Conservation (phyloP, 2,797 vertebrate species). For the Heliangelus exortis region DNA sequence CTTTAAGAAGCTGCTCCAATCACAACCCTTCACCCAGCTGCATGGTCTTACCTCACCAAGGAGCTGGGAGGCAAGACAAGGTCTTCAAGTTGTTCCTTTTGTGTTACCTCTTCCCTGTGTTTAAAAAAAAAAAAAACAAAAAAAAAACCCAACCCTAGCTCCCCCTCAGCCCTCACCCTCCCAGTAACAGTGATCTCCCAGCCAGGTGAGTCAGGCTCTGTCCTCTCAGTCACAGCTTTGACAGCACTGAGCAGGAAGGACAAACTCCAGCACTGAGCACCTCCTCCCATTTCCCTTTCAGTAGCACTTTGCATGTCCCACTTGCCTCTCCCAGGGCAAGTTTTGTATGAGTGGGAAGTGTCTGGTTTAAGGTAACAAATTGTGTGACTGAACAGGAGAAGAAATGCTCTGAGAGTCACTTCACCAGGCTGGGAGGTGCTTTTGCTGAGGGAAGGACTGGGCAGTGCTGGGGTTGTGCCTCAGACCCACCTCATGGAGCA, state of each 20-base stretch:
- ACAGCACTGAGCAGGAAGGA: not conserved
- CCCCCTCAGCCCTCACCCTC: too few relatives aligned
- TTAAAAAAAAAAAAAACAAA: not conserved
- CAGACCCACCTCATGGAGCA: not conserved
- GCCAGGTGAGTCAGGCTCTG: not conserved
- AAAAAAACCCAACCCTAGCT: not conserved
- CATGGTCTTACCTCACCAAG: not conserved
- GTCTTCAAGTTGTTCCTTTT: not conserved
- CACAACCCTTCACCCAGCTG: not conserved
- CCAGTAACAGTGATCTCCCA: not conserved
- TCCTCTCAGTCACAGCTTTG: not conserved
- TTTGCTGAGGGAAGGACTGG: fast-evolving
- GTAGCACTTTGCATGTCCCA: not conserved
- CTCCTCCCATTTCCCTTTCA: not conserved
- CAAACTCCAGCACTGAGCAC: not conserved
- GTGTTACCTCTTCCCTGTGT: not conserved
- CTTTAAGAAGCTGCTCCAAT: not conserved
- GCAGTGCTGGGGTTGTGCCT: not conserved
- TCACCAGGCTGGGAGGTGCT: not conserved
- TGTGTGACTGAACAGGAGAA: not conserved
- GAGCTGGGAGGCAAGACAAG: not conserved
- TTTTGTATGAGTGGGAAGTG: not conserved
- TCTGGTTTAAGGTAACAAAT: not conserved
- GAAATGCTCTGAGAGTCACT: not conserved
- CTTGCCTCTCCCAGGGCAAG: not conserved